Evolutionary conservation across 2,797 vertebrate genomes (phyloP).

Genomic region (Hirundo rustica): DNA sequence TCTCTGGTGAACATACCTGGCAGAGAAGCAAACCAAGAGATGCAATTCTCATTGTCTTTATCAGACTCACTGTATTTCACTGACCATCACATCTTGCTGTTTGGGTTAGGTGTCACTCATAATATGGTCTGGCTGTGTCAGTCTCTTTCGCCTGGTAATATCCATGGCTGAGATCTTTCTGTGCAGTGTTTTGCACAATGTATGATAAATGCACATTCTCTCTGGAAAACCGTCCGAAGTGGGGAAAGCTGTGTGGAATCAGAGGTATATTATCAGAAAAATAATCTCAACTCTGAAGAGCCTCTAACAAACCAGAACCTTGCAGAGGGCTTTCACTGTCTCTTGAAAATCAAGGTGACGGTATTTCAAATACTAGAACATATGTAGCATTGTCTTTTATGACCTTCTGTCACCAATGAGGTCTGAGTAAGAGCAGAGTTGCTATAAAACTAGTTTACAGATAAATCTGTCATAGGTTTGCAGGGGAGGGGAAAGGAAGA

Average conservation of each 20-base stretch:
- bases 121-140: not conserved
- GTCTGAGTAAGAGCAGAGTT: not conserved
- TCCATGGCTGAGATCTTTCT: not conserved
- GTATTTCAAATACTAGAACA: not conserved
- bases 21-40: not conserved
- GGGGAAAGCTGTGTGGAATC: not conserved
- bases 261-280: not conserved
- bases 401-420: not conserved
- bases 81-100: not conserved
- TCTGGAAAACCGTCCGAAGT: not conserved
- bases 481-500: not conserved
- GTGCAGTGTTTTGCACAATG: not conserved
- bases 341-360: not conserved
- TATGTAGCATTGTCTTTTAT: not conserved
- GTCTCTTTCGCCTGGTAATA: not conserved
- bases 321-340: not conserved
- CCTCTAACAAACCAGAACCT: not conserved
- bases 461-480: not conserved
- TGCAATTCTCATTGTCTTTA: not conserved
- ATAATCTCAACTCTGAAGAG: not conserved
- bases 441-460: not conserved
- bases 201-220: not conserved
- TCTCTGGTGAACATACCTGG: not conserved
- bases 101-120: not conserved
- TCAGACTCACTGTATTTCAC: not conserved